Evolutionary conservation across 2,888 invertebrate species (phyloP).

Genomic region (Lepidocyrtinus sp.): DNA sequence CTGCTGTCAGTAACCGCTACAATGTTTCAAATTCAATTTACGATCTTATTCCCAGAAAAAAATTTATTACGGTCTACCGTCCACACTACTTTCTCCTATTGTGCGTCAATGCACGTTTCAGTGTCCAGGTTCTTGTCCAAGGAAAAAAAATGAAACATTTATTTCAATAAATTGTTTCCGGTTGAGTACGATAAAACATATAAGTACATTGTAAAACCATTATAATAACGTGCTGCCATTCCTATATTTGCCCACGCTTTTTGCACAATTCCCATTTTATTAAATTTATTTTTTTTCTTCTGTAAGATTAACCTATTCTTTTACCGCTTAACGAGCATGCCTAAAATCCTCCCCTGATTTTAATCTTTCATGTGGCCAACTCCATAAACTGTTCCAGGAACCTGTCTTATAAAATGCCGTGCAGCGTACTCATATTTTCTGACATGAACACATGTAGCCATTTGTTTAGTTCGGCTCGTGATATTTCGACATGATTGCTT

Average conservation of each 20-base stretch:
- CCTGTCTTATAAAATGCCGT: too few species aligned
- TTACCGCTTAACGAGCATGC: neutral
- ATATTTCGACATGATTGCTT: neutral
- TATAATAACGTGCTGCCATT: conserved; percentile 5
- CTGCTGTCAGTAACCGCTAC: conserved; percentile 25
- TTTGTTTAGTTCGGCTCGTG: neutral
- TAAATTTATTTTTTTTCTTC: neutral
- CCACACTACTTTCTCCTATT: too few species aligned
- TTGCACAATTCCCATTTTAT: conserved; percentile 1
- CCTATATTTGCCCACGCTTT: neutral
- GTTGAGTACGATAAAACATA: neutral
- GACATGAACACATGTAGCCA: conserved; percentile 6
- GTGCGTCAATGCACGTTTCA: neutral
- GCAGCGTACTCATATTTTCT: neutral
- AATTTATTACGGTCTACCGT: neutral
- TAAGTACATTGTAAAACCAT: too few species aligned
- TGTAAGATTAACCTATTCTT: neutral
- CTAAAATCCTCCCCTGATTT: neutral
- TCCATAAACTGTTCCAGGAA: neutral
- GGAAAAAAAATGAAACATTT: conserved; percentile 6
- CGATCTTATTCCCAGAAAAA: neutral
- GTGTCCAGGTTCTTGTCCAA: neutral
- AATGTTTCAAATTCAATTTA: neutral
- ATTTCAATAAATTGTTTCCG: conserved; percentile 11
- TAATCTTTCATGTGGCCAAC: neutral